Conservation (phyloP, 2,888 invertebrate species). For the Pterobdella sp. region DNA sequence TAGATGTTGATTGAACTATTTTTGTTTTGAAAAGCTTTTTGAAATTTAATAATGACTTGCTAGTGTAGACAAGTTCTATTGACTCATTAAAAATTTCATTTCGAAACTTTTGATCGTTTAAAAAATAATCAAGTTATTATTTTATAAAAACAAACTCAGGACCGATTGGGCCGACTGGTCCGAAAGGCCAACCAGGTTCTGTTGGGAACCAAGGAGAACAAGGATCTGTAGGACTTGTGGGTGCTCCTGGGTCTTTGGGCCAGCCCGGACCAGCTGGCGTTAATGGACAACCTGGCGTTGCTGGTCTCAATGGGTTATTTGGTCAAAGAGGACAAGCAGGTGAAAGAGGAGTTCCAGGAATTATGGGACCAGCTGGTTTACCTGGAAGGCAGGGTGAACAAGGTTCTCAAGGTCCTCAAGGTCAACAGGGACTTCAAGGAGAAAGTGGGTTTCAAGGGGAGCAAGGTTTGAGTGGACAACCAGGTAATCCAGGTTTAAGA, state of each 20-base stretch:
- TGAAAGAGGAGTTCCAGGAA: neutral
- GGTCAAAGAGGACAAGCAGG: constrained; percentile 11
- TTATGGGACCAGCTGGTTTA: constrained; percentile 11
- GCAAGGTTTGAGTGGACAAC: constrained; percentile 8
- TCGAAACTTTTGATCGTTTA: too few relatives aligned
- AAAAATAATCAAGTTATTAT: constrained; percentile 38
- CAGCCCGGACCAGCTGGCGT: constrained; percentile 11
- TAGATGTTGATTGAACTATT: too few relatives aligned
- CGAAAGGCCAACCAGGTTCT: constrained; percentile 19
- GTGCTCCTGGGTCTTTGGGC: constrained; percentile 15
- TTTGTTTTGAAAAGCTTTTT: too few relatives aligned
- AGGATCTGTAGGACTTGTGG: constrained; percentile 9
- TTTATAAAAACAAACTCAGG: constrained; percentile 36
- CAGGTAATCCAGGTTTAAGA: neutral
- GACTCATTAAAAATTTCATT: constrained; percentile 56
- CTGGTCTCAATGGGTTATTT: neutral
- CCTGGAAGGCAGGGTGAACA: neutral
- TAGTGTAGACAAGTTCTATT: too few relatives aligned
- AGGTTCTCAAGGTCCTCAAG: neutral
- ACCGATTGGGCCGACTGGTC: constrained; percentile 25
- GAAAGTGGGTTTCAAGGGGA: neutral
- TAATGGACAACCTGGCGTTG: constrained; percentile 9
- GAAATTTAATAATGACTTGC: too few relatives aligned
- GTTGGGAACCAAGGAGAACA: constrained; percentile 21
- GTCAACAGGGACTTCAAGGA: neutral